Conservation (phyloP, 2,888 invertebrate genomes). For the Drosophila neotestacea region DNA sequence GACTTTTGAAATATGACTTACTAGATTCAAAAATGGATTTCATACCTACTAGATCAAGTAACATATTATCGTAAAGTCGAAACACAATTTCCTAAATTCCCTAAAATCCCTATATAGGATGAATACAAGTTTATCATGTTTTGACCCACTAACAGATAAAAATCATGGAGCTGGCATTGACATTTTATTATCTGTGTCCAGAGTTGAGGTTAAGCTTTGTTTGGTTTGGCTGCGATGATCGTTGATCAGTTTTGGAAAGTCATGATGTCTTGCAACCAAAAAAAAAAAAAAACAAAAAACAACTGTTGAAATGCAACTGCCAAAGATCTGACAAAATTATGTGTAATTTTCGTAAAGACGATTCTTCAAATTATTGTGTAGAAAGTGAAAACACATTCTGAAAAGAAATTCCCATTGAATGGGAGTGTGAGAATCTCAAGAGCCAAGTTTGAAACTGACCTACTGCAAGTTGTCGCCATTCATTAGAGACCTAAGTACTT, state of each 20-base stretch:
- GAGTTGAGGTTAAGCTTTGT: constrained; percentile 15
- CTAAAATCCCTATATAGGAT: no score
- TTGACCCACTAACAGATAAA: not conserved
- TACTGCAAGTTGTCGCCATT: constrained; percentile 38
- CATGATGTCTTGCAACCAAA: constrained; percentile 17
- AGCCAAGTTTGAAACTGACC: constrained; percentile 15
- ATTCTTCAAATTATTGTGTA: constrained; percentile 45
- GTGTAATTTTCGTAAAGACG: constrained; percentile 29
- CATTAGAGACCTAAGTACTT: constrained; percentile 46
- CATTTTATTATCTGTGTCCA: constrained; percentile 7
- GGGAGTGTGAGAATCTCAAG: constrained; percentile 21
- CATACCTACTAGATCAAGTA: not conserved
- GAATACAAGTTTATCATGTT: no score
- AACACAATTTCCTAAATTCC: no score
- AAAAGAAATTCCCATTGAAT: constrained; percentile 10
- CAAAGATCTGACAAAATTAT: constrained; percentile 23
- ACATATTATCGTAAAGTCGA: no score
- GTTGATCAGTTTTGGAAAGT: constrained; percentile 36
- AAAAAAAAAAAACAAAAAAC: no score
- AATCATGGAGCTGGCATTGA: constrained; percentile 18
- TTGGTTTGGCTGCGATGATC: constrained; percentile 15
- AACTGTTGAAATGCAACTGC: constrained; percentile 11
- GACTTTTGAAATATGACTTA: not conserved
- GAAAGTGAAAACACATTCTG: constrained; percentile 51
- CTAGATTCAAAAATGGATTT: not conserved